phyloP scores from a whole-genome alignment of 2,797 vertebrate genomes.

The Sebastes cheni region DNA sequence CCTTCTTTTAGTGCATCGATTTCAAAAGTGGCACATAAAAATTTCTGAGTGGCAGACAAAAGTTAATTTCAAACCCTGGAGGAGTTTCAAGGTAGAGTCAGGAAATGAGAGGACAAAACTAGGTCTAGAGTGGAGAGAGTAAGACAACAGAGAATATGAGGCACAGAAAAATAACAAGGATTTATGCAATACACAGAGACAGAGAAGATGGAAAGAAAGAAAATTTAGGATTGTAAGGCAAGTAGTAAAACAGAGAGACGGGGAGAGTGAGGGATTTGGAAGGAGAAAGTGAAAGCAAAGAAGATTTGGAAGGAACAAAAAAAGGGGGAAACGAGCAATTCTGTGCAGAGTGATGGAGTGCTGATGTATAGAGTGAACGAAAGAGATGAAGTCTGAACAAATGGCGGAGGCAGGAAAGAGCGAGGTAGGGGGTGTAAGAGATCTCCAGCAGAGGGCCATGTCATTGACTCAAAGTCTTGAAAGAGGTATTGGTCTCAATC shows the following conservation, averaged over 20 bases:
- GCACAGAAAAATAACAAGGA: constrained; percentile 12
- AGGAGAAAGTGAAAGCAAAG: constrained; percentile 18
- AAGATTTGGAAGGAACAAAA: constrained; percentile 25
- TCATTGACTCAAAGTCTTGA: constrained; percentile 30
- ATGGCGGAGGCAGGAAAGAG: constrained; percentile 17
- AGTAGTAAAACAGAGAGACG: not conserved
- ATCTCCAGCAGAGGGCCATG: constrained; percentile 37
- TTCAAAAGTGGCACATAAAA: not conserved
- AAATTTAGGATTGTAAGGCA: constrained; percentile 8
- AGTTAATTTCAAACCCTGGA: not conserved
- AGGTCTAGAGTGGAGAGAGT: constrained; percentile 4
- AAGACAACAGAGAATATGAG: constrained; percentile 7
- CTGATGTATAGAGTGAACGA: constrained; percentile 5
- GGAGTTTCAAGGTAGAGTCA: constrained; percentile 28
- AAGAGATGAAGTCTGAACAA: constrained; percentile 31
- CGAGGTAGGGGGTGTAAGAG: constrained; percentile 13
- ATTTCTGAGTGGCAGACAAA: not conserved
- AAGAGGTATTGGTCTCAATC: constrained; percentile 30
- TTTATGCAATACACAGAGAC: constrained; percentile 10
- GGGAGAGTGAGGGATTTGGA: constrained; percentile 15
- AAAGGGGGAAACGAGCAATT: constrained; percentile 24
- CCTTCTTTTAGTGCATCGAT: not conserved
- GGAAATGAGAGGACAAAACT: constrained; percentile 26
- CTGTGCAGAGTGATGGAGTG: constrained; percentile 27
- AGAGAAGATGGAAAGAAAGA: constrained; percentile 17